Evolutionary conservation across 2,113 vertebrate genomes (phyloP).

Genomic region (Hydropotes inermis): DNA sequence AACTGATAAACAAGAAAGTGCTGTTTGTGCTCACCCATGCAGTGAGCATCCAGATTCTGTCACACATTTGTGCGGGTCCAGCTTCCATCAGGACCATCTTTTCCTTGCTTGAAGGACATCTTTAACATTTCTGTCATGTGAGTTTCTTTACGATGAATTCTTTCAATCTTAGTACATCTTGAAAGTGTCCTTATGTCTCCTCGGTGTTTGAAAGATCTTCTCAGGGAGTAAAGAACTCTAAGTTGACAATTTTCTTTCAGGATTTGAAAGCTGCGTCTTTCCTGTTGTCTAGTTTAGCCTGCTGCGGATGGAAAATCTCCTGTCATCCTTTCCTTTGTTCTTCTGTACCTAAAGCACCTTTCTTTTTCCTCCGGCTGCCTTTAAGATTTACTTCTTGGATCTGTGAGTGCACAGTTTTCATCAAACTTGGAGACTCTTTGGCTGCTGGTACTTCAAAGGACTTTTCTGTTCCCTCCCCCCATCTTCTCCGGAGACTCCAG

Average conservation of each 20-base stretch:
- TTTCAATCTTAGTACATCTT: not conserved
- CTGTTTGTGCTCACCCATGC: not conserved
- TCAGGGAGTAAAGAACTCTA: not conserved
- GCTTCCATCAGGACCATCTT: not conserved
- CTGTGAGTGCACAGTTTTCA: not conserved
- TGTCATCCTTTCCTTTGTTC: not conserved
- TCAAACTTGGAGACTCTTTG: not conserved
- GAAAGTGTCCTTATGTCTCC: not conserved
- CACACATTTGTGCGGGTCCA: accelerated
- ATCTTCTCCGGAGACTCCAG: not conserved
- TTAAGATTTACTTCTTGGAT: not conserved
- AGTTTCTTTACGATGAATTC: not conserved
- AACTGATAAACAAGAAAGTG: not conserved
- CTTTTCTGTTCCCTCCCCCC: not conserved
- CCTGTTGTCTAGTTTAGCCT: not conserved
- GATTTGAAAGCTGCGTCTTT: not conserved
- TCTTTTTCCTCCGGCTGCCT: not conserved
- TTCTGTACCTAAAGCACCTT: not conserved
- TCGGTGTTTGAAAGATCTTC: not conserved
- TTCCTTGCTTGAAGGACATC: not conserved
- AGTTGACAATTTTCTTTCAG: not conserved
- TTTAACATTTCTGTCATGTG: not conserved
- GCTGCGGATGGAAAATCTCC: not conserved
- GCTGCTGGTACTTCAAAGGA: no score
- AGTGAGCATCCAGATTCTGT: not conserved